Conservation (phyloP, 2,888 invertebrate genomes). For the Miltochrista miniata region DNA sequence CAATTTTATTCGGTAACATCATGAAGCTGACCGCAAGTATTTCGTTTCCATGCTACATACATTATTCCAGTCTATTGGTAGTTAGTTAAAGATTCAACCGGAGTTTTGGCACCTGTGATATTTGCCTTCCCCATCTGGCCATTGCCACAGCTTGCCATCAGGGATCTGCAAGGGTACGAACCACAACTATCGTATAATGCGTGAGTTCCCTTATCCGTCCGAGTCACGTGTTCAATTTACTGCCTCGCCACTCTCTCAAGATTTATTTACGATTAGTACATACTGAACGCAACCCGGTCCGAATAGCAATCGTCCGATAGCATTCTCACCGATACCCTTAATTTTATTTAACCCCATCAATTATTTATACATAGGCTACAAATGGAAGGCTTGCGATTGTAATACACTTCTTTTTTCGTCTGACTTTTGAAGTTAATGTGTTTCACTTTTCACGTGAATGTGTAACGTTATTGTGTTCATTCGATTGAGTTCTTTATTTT, state of each 20-base stretch:
- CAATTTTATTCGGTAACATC: too few relatives aligned
- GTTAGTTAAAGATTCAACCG: neutral
- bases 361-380: constrained; percentile 23
- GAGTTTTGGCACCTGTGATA: too few relatives aligned
- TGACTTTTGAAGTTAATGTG: neutral
- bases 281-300: constrained; percentile 44
- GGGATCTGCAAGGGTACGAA: too few relatives aligned
- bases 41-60: too few relatives aligned
- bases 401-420: neutral
- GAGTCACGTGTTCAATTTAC: constrained; percentile 57
- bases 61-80: too few relatives aligned
- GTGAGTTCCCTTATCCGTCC: constrained; percentile 24
- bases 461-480: too few relatives aligned
- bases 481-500: too few relatives aligned
- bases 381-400: constrained; percentile 7
- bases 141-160: too few relatives aligned
- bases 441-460: neutral
- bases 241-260: constrained; percentile 49
- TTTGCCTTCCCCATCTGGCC: too few relatives aligned
- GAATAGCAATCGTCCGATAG: constrained; percentile 50
- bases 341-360: constrained; percentile 34
- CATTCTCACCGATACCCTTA: constrained; percentile 33
- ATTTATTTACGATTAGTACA: constrained; percentile 64
- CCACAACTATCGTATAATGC: constrained; percentile 10
- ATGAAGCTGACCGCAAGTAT: too few relatives aligned